Conservation (phyloP, 1,140 invertebrate species). For the Rhyacophila brunnea region DNA sequence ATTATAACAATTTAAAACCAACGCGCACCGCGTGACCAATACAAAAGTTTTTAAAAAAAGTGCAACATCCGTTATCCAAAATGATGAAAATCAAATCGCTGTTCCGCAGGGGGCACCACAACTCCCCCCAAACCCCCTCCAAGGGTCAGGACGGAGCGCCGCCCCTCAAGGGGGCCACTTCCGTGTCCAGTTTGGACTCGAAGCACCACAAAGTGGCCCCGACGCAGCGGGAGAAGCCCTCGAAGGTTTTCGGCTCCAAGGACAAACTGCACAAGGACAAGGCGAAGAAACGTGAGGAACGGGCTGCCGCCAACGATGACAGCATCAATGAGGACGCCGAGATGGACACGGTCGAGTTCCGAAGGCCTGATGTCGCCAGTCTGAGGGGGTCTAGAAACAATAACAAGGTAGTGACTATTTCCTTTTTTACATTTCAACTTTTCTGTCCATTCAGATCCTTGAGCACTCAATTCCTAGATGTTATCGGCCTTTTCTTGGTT, state of each 20-base stretch:
- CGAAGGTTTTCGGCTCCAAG: conserved; percentile 52
- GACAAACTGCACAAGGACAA: conserved; percentile 52
- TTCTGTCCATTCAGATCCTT: no score
- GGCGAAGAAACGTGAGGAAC: conserved; percentile 31
- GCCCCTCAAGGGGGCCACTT: conserved; percentile 49
- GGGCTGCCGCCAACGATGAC: conserved; percentile 25
- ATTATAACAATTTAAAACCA: not conserved
- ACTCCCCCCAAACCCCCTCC: conserved; percentile 48
- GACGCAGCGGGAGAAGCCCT: conserved; percentile 46
- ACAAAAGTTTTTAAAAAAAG: conserved; percentile 11
- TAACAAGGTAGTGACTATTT: conserved; percentile 26
- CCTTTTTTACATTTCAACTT: no score
- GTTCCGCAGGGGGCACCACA: conserved; percentile 69
- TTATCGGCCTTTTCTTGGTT: no score
- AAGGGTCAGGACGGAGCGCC: conserved; percentile 42
- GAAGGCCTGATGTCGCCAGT: conserved; percentile 16
- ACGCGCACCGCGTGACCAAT: not conserved
- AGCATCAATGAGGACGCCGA: conserved; percentile 19
- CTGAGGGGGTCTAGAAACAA: conserved; percentile 27
- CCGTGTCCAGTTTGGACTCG: conserved; percentile 54
- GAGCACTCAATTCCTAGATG: no score
- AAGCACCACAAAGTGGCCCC: conserved; percentile 58
- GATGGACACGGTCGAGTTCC: conserved; percentile 20
- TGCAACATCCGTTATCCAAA: conserved; percentile 43
- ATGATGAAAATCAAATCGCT: conserved; percentile 82